Evolutionary conservation across 2,113 vertebrate species (phyloP), one percentile per base, ranked within the genome.

Genomic region (Sceloporus tristichus): DNA sequence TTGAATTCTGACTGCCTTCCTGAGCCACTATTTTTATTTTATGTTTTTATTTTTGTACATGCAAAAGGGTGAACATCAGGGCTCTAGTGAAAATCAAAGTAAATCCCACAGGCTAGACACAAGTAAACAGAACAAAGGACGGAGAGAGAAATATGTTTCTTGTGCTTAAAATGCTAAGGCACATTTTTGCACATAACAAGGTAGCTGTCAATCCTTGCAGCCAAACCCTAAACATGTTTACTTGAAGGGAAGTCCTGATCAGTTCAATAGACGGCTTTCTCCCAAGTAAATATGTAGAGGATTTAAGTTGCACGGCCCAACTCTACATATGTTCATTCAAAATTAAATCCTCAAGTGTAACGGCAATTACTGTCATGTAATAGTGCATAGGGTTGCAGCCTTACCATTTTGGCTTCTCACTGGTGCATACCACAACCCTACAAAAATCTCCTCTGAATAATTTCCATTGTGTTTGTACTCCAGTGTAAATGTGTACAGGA

Each of bases 211-310:
- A 84, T 86, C 89, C 54, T 77, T 53, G 59, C 18, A 78, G 48
- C 59, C 53, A 19, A 65, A 40, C n/a, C 8, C 54, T 59, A 59
- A 62, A 42, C 42, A 73, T 40, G 70, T 19, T 84, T 56, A 9
- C 21, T 93, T 93, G 91, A 92, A 93, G 94, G 56, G 34, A 89
- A 95, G 86, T 0, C 3, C 13, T 76, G 70, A 1, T 73, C 16
- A 76, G 23, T 56, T 85, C 91, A 94, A 93, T 92, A 92, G 91
- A 93, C 92, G 92, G 87, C 85, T 92, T 53, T 90, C 88, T 90
- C 5, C 21, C 65, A 91, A 75, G 88, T 94, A 91, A 92, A 87
- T 27, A 54, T 27, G 70, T 9, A 54, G 5, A 34, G 53, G 42
- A 38, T 70, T 79, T 68, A 70, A 70, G n/a, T 27, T n/a, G 65